Conservation (phyloP, 1,140 invertebrate species). For the Aphelinus certus region DNA sequence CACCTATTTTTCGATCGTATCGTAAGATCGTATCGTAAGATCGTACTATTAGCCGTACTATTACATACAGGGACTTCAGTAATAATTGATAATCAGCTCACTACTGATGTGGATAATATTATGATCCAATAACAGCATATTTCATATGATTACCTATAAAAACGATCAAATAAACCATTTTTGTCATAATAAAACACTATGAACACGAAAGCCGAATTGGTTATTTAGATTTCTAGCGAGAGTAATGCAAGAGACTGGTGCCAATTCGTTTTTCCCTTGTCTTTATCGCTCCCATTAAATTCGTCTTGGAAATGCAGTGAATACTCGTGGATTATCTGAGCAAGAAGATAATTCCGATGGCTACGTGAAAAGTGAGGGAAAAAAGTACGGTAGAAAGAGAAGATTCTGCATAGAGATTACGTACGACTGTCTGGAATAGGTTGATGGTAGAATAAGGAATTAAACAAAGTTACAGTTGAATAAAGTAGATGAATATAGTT, state of each 20-base stretch:
- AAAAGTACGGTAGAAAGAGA: neutral
- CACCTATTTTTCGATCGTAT: no score
- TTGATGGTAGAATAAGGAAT: neutral
- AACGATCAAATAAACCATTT: no score
- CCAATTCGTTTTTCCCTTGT: neutral
- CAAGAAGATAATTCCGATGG: constrained; percentile 16
- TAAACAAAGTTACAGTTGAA: no score
- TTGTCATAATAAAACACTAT: neutral
- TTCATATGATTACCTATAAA: no score
- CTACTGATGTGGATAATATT: no score
- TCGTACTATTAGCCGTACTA: no score
- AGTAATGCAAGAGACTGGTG: constrained; percentile 1
- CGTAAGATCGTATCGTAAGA: no score
- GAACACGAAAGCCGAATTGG: neutral
- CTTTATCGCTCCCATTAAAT: constrained; percentile 23
- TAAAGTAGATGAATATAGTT: no score
- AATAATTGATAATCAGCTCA: no score
- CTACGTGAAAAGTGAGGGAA: constrained; percentile 5
- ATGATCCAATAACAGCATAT: no score
- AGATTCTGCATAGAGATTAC: constrained; percentile 24
- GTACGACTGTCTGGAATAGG: constrained; percentile 7
- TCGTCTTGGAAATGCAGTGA: constrained; percentile 22
- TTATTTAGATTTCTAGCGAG: constrained; percentile 12
- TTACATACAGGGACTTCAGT: no score
- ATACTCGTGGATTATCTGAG: neutral